Evolutionary conservation across 1,140 invertebrate genomes (phyloP).

Genomic region (Eupeodes corollae): DNA sequence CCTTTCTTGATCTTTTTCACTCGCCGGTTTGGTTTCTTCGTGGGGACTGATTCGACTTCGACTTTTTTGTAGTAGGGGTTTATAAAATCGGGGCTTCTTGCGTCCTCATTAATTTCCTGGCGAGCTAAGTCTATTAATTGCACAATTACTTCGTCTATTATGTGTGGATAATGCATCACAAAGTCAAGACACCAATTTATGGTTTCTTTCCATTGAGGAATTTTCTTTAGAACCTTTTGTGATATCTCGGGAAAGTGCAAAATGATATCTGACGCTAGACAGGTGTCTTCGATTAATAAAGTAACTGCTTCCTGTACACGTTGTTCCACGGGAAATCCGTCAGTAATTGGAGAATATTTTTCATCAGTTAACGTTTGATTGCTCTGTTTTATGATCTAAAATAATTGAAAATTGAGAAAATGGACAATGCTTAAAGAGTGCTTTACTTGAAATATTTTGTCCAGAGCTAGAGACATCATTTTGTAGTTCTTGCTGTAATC

Average conservation of each 20-base stretch:
- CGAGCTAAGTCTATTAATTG: conserved; percentile 2
- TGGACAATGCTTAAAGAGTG: too few species aligned
- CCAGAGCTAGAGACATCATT: conserved; percentile 2
- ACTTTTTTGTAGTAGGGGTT: conserved; percentile 4
- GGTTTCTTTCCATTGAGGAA: conserved; percentile 3
- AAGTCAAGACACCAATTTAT: conserved; percentile 7
- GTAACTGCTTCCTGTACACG: conserved; percentile 3
- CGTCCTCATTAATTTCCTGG: conserved; percentile 9
- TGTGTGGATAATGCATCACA: background rate
- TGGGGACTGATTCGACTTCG: background rate
- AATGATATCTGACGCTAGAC: conserved; percentile 5
- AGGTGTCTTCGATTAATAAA: conserved; percentile 6
- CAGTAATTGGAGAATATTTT: background rate
- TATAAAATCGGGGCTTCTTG: background rate
- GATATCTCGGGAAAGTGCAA: conserved; percentile 8
- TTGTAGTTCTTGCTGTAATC: conserved; percentile 9
- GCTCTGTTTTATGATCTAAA: background rate
- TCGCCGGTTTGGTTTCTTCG: conserved; percentile 3
- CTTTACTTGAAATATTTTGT: conserved; percentile 7
- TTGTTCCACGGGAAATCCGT: conserved; percentile 3
- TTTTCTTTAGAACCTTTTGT: conserved; percentile 3
- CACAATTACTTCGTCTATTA: conserved; percentile 4
- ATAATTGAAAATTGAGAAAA: too few species aligned
- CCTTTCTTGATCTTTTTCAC: conserved; percentile 6
- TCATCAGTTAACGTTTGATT: background rate